These are phyloP conservation scores for Brachionus manjavacas DNA, from an alignment of 1,140 invertebrate genomes.

Conservation along the genomic window DNA sequence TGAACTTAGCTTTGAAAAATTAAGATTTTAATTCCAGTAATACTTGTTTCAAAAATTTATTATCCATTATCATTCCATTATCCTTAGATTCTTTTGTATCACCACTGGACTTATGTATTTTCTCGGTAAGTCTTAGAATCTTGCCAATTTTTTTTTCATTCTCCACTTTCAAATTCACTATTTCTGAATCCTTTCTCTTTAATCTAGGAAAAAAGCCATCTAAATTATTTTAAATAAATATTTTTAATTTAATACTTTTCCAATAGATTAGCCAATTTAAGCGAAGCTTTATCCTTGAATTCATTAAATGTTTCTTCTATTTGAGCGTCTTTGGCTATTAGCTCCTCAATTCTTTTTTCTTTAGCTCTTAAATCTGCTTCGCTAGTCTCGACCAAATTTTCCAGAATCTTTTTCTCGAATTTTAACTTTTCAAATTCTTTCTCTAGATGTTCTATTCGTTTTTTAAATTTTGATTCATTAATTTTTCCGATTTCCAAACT, in stretches of 20 bases:
- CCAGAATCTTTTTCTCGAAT: background rate
- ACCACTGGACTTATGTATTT: background rate
- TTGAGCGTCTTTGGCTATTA: background rate
- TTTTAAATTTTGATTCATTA: background rate
- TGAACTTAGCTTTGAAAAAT: background rate
- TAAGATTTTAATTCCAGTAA: background rate
- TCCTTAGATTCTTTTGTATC: background rate
- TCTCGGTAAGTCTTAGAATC: background rate
- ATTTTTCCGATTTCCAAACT: background rate
- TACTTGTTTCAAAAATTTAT: background rate
- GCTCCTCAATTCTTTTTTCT: conserved; percentile 13
- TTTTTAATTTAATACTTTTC: conserved; percentile 9
- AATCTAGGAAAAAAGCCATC: background rate
- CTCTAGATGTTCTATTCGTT: background rate
- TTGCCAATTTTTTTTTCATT: conserved; percentile 26
- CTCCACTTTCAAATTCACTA: background rate
- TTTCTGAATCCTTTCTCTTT: background rate
- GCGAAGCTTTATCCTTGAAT: background rate
- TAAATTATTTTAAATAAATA: too few relatives aligned
- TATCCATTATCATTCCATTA: background rate
- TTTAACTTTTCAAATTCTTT: background rate
- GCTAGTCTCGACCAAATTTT: background rate
- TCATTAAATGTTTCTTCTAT: background rate
- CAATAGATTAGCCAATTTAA: background rate
- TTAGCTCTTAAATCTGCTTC: background rate